Conservation (phyloP, 2,797 vertebrate species). For the Enteromius afrohamiltoni region DNA sequence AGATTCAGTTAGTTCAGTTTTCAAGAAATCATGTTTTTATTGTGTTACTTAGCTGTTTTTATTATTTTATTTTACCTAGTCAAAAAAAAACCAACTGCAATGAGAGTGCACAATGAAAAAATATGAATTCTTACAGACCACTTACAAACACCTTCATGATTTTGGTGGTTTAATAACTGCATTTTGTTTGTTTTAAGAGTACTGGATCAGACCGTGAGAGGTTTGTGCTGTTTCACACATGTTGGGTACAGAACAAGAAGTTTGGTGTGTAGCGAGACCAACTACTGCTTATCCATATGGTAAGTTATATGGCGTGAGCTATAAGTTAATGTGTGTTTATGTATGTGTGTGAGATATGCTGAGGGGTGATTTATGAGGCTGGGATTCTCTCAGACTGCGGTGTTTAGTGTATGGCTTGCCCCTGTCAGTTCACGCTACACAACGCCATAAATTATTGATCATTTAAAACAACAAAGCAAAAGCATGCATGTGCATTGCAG, state of each 20-base stretch:
- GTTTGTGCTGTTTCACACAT: background rate
- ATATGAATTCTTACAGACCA: background rate
- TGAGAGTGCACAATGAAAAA: no score
- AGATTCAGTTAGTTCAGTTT: no score
- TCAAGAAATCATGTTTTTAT: no score
- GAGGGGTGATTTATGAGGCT: slow-evolving; percentile 63
- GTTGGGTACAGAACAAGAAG: background rate
- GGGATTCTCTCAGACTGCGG: slow-evolving; percentile 54
- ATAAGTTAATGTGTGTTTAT: slow-evolving; percentile 28
- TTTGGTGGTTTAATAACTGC: background rate
- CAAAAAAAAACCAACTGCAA: no score
- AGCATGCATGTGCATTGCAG: slow-evolving; percentile 30
- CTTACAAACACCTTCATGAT: background rate
- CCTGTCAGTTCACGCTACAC: slow-evolving; percentile 64
- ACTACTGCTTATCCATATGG: background rate
- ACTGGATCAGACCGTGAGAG: background rate
- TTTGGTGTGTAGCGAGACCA: background rate
- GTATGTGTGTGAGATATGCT: slow-evolving; percentile 18
- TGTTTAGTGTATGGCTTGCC: slow-evolving; percentile 65
- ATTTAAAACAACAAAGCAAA: slow-evolving; percentile 62
- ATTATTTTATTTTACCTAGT: no score
- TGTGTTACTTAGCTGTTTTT: no score
- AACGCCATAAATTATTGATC: slow-evolving; percentile 67
- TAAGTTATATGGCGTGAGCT: background rate
- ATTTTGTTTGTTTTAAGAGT: background rate